Conservation (phyloP, 1,140 invertebrate genomes). For the Aphis gossypii region DNA sequence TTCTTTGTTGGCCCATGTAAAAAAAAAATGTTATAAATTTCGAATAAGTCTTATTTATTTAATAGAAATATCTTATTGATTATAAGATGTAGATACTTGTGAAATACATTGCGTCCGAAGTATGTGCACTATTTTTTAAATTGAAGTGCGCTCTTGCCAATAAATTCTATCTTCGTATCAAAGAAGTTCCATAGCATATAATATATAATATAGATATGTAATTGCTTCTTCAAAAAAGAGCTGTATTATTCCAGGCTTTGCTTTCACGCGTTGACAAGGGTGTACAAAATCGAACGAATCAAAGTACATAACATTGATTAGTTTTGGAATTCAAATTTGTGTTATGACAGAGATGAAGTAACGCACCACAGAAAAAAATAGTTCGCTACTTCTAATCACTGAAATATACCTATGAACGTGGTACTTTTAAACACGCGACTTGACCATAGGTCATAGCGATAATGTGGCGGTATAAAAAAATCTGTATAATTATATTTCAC, state of each 20-base stretch:
- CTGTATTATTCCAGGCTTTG: neutral
- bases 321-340: neutral
- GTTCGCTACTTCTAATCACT: neutral
- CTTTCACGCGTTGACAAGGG: too few species aligned
- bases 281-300: neutral
- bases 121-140: neutral
- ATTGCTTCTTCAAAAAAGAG: neutral
- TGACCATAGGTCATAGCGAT: neutral
- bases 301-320: neutral
- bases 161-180: neutral
- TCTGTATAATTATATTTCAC: neutral
- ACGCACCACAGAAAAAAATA: neutral
- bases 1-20: neutral
- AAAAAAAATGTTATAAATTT: neutral
- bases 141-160: neutral
- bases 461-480: neutral
- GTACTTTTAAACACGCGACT: neutral
- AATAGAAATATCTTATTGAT: neutral
- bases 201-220: neutral
- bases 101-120: neutral
- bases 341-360: neutral
- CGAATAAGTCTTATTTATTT: neutral
- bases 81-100: neutral
- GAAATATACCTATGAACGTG: neutral
- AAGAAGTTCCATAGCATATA: neutral